phyloP scores from a whole-genome alignment of 2,888 invertebrate genomes.

The Aleiodes testaceus region DNA sequence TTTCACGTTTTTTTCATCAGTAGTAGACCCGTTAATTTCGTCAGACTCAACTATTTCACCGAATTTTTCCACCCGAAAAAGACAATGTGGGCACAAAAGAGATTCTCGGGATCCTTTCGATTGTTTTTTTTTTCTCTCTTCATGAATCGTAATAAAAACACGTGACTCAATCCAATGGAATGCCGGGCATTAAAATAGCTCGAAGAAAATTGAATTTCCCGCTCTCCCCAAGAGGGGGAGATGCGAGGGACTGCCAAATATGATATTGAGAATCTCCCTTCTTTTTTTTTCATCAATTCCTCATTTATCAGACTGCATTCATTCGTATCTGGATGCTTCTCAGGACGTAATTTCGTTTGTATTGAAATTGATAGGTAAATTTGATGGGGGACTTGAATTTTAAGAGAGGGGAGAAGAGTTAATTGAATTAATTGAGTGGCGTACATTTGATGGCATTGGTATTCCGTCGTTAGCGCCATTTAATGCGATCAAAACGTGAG shows the following conservation, averaged over 20 bases:
- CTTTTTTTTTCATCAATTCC: not conserved
- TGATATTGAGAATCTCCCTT: not conserved
- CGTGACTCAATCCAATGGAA: conserved; percentile 12
- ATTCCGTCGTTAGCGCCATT: no score
- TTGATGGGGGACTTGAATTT: no score
- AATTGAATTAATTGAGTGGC: no score
- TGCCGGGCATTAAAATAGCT: conserved; percentile 7
- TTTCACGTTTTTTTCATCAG: no score
- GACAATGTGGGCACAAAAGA: not conserved
- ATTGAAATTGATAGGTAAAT: no score
- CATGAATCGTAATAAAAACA: conserved; percentile 14
- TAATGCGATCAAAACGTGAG: no score
- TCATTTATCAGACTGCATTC: not conserved
- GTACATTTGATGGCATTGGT: no score
- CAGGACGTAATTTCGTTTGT: no score
- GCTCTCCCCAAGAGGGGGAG: no score
- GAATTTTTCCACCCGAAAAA: conserved; percentile 5
- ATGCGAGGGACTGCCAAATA: conserved; percentile 3
- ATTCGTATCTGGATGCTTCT: no score
- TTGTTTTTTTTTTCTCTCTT: not conserved
- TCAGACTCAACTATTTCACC: not conserved
- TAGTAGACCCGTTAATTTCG: not conserved
- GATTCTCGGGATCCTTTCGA: no score
- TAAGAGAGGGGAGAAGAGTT: no score
- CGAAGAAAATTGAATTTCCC: conserved; percentile 12